These are phyloP conservation scores for Rhinatrema bivittatum DNA, from an alignment of 2,797 vertebrate genomes.

Conservation along the genomic window DNA sequence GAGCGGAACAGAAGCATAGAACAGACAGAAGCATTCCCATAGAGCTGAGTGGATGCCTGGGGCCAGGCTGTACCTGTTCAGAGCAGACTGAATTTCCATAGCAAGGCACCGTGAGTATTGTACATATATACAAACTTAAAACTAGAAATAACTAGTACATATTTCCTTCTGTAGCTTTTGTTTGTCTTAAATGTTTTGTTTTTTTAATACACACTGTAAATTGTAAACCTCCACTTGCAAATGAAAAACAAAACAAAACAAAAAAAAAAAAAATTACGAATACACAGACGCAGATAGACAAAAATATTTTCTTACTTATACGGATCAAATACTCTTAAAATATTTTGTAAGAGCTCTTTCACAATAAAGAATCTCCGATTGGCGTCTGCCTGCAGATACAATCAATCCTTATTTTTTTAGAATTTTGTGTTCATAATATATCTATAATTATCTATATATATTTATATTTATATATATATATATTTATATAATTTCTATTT, in stretches of 20 bases:
- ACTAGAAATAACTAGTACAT: conserved; percentile 70
- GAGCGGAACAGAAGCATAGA: conserved; percentile 61
- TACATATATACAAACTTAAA: conserved; percentile 70
- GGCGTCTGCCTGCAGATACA: conserved; percentile 95
- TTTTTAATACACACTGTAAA: conserved; percentile 89
- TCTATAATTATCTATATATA: conserved; percentile 25
- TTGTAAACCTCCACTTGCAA: conserved; percentile 98
- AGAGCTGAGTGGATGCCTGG: conserved; percentile 42
- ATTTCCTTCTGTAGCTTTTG: conserved; percentile 83
- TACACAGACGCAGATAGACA: conserved; percentile 82
- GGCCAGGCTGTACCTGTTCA: conserved; percentile 58
- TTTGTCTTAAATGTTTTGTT: conserved; percentile 58
- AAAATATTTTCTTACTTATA: conserved; percentile 93
- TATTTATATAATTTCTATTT: conserved; percentile 80
- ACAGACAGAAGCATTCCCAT: conserved; percentile 49
- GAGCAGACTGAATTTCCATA: conserved; percentile 59
- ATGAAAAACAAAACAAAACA: too few relatives aligned
- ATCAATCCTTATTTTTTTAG: too few relatives aligned
- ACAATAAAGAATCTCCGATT: conserved; percentile 75
- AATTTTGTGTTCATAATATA: too few relatives aligned
- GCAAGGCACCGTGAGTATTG: conserved; percentile 73
- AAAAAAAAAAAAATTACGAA: conserved; percentile 92
- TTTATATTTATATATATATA: conserved; percentile 51
- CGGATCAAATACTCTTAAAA: conserved; percentile 93
- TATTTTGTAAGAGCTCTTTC: conserved; percentile 77